Evolutionary conservation across 2,113 vertebrate species (phyloP).

Genomic region (Podilymbus podiceps): DNA sequence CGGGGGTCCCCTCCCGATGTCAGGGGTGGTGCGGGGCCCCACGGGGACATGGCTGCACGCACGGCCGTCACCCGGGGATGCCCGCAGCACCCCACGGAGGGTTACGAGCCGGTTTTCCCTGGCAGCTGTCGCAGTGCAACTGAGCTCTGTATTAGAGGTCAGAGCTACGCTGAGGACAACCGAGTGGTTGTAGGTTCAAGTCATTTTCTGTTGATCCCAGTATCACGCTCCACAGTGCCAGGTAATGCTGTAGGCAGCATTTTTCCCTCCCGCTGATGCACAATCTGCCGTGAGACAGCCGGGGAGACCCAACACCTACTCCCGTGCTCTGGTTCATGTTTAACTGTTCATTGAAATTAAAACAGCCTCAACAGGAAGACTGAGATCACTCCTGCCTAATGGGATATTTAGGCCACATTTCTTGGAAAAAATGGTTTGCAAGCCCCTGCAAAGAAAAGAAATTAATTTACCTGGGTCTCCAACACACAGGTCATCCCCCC

Average conservation of each 20-base stretch:
- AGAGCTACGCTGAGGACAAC: not conserved
- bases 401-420: not conserved
- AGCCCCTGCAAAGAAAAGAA: not conserved
- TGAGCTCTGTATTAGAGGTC: not conserved
- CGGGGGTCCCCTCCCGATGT: not conserved
- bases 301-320: not conserved
- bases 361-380: not conserved
- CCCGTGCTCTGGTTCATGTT: not conserved
- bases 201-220: not conserved
- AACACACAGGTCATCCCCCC: not conserved
- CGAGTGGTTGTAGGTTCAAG: fast-evolving
- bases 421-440: not conserved
- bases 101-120: fast-evolving
- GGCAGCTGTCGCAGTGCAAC: not conserved
- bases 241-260: not conserved
- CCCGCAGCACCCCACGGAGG: fast-evolving
- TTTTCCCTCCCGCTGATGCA: not conserved
- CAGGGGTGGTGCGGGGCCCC: fast-evolving
- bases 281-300: not conserved
- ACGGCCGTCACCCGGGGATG: not conserved
- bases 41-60: fast-evolving
- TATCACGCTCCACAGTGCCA: not conserved
- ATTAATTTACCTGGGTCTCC: not conserved
- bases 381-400: not conserved
- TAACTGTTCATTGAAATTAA: not conserved